Conservation (phyloP, 2,888 invertebrate genomes). For the Exephanes ischioxanthus region DNA sequence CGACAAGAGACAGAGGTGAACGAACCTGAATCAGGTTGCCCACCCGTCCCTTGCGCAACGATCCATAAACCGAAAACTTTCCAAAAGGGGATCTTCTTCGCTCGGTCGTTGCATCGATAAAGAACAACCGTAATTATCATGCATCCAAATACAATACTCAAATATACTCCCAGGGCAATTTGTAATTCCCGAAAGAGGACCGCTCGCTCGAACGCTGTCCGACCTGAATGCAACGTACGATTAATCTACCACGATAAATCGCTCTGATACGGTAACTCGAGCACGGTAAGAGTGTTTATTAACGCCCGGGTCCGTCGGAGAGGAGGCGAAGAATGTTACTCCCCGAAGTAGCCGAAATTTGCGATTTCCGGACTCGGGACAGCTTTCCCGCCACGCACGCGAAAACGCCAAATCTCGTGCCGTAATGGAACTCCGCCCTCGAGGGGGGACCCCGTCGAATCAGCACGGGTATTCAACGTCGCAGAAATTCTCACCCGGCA, state of each 20-base stretch:
- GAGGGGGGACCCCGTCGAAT: constrained; percentile 12
- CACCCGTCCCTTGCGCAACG: not conserved
- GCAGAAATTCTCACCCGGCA: not conserved
- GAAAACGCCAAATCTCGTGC: constrained; percentile 66
- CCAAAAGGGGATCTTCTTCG: not conserved
- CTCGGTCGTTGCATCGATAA: constrained; percentile 16
- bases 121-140: constrained; percentile 5
- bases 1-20: not conserved
- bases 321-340: constrained; percentile 33
- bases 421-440: constrained; percentile 8
- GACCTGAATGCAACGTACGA: constrained; percentile 18
- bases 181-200: constrained; percentile 13
- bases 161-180: constrained; percentile 26
- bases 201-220: not conserved
- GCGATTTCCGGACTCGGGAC: constrained; percentile 58
- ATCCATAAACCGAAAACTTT: constrained; percentile 22
- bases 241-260: constrained; percentile 52
- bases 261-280: constrained; percentile 35
- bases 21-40: not conserved
- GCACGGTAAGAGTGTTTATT: constrained; percentile 53
- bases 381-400: constrained; percentile 66
- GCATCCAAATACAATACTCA: not conserved
- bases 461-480: constrained; percentile 4
- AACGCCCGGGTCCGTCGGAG: constrained; percentile 51
- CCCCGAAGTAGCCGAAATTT: constrained; percentile 55